Evolutionary conservation across 2,888 invertebrate genomes (phyloP), one percentile per base, ranked within the genome.

Genomic region (Eupithecia inturbata): DNA sequence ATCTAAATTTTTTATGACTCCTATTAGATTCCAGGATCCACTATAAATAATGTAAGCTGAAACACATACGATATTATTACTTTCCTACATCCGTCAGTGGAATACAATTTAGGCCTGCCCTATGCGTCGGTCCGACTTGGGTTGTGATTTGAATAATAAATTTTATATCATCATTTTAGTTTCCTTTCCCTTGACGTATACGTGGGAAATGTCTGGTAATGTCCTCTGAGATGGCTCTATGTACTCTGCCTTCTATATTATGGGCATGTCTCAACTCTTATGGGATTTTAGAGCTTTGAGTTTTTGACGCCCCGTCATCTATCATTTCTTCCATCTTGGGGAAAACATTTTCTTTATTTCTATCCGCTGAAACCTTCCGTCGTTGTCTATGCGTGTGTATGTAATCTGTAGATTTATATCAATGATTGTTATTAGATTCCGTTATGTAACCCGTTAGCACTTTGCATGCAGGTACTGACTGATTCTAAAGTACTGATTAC

Each of bases 121-220:
- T 89, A 87, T 87, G 87, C 87, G 88, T 85, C 90, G 86, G 87
- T 87, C 86, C 85, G 86, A 87, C 87, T 83, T 82, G 85, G 83
- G 82, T 88, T 93, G 93, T 93, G 93, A 91, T 93, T 93, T 93
- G 94, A 94, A 94, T 94, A 94, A 92, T 93, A 94, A 94, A 93
- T 90, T 90, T 91, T 88, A 88, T 89, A 86, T 88, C 89, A 89
- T 90, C 93, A 92, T 92, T 93, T 91, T 86, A 89, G 93, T 90
- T 93, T 94, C 93, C 92, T 93, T 91, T 92, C 91, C 88, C 90
- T 86, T 85, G 83, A 83, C 85, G 82, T 85, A 87, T 86, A 91
- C 93, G 94, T 94, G 94, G 93, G 94, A 94, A 94, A 94, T 87
- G 89, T 88, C 89, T 85, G 84, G 87, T 87, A 92, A 91, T 92